These are phyloP conservation scores for Moxostoma hubbsi DNA, from an alignment of 2,797 vertebrate genomes.

Conservation along the genomic window DNA sequence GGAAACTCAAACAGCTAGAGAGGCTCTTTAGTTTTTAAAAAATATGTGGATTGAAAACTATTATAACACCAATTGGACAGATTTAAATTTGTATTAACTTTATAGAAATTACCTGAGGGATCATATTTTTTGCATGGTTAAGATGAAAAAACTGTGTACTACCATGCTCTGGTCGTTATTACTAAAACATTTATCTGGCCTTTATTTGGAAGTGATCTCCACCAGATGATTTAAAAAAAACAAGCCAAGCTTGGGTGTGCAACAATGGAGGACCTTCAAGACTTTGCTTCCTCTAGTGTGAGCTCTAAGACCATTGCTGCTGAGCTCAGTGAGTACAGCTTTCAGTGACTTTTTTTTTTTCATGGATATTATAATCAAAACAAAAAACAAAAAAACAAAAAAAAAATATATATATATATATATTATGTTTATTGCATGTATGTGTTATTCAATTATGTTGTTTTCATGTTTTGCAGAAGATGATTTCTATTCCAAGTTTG, in stretches of 20 bases:
- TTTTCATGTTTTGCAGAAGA: conserved; percentile 70
- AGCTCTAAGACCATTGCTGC: conserved; percentile 51
- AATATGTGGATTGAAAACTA: not conserved
- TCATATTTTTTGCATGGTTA: not conserved
- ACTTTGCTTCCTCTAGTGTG: conserved; percentile 43
- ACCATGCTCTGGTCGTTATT: conserved; percentile 33
- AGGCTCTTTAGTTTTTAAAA: not conserved
- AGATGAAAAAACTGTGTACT: conserved; percentile 21
- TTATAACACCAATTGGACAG: not conserved
- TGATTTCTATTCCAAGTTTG: conserved; percentile 75
- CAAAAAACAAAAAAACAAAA: too few relatives aligned
- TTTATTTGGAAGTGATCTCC: conserved; percentile 60
- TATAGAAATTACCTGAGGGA: not conserved
- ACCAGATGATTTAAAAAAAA: conserved; percentile 57
- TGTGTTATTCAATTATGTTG: conserved; percentile 33
- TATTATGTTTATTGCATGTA: conserved; percentile 66
- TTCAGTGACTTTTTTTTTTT: not conserved
- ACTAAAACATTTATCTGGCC: conserved; percentile 59
- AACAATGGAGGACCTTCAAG: conserved; percentile 62
- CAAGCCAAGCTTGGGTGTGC: conserved; percentile 55
- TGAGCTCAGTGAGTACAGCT: conserved; percentile 65
- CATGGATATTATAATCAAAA: too few relatives aligned
- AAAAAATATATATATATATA: too few relatives aligned
- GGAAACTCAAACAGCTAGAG: too few relatives aligned
- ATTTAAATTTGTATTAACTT: not conserved